Conservation (phyloP, 2,888 invertebrate species). For the Linyphia triangularis region DNA sequence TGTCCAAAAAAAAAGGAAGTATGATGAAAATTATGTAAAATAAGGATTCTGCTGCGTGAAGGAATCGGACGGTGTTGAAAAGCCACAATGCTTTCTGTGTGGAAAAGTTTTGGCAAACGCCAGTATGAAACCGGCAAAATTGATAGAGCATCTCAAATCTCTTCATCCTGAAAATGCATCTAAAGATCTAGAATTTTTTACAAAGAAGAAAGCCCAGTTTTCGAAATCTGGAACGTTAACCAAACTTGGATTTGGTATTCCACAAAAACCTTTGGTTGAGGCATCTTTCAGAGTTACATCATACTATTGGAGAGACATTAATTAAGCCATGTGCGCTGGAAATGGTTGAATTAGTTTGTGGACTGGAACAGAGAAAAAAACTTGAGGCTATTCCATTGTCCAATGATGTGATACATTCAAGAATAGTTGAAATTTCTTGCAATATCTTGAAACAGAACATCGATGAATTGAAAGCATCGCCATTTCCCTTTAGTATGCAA, state of each 20-base stretch:
- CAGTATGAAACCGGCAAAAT: slow-evolving; percentile 72
- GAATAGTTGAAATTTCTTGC: slow-evolving; percentile 65
- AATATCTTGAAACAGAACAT: slow-evolving; percentile 69
- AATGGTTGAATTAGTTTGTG: slow-evolving; percentile 56
- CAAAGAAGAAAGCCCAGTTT: too few relatives aligned
- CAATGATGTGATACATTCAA: slow-evolving; percentile 63
- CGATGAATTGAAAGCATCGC: slow-evolving; percentile 59
- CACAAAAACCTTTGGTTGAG: too few relatives aligned
- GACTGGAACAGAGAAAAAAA: slow-evolving; percentile 66
- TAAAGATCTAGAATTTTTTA: too few relatives aligned
- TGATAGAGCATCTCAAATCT: slow-evolving; percentile 65
- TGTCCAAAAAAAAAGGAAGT: too few relatives aligned
- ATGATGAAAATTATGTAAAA: too few relatives aligned
- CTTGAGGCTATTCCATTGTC: slow-evolving; percentile 70
- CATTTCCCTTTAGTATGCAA: slow-evolving; percentile 68
- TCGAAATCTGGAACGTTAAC: too few relatives aligned
- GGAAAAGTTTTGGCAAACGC: slow-evolving; percentile 66
- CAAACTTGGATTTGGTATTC: too few relatives aligned
- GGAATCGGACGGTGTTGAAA: slow-evolving; percentile 63
- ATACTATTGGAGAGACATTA: too few relatives aligned
- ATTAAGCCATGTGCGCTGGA: too few relatives aligned
- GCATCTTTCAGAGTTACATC: too few relatives aligned
- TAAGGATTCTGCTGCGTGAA: too few relatives aligned
- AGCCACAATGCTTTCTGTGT: slow-evolving; percentile 67
- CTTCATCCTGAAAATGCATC: slow-evolving; percentile 61